phyloP scores from a whole-genome alignment of 2,113 vertebrate species.

The Sarotherodon lohbergeri region DNA sequence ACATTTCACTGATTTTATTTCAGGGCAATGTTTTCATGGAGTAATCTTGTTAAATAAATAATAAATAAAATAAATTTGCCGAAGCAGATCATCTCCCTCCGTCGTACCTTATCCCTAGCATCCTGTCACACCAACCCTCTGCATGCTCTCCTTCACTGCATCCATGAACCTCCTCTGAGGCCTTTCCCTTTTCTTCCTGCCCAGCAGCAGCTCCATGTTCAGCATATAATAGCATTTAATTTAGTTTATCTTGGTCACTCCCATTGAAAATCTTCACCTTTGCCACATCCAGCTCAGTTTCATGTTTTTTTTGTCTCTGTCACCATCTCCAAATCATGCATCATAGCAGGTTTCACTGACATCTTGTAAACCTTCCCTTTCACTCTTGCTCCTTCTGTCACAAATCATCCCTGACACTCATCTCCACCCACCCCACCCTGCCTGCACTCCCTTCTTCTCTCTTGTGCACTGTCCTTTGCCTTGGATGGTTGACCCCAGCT shows the following conservation, averaged over 20 bases:
- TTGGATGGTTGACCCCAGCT: background rate
- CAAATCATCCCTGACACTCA: background rate
- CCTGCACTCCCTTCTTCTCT: background rate
- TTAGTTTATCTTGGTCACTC: background rate
- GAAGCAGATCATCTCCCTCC: background rate
- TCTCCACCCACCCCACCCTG: background rate
- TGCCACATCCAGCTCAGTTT: background rate
- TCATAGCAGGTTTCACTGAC: background rate
- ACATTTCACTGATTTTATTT: background rate
- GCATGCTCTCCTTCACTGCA: background rate
- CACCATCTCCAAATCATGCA: background rate
- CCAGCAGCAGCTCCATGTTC: background rate
- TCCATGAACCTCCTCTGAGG: background rate
- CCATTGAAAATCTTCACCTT: background rate
- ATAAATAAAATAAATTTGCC: background rate
- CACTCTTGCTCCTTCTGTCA: background rate
- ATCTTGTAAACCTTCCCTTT: background rate
- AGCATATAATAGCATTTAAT: background rate
- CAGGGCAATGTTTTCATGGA: background rate
- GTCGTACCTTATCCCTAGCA: background rate
- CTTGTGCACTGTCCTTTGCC: background rate
- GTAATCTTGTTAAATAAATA: background rate
- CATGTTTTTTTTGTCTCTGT: background rate
- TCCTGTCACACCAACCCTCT: background rate
- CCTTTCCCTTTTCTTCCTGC: background rate